A percentile compares a stretch with the other conserved stretches of the same genome.
phyloP scores from a whole-genome alignment of 2,797 vertebrate genomes.

The Lepilemur septentrionalis region DNA sequence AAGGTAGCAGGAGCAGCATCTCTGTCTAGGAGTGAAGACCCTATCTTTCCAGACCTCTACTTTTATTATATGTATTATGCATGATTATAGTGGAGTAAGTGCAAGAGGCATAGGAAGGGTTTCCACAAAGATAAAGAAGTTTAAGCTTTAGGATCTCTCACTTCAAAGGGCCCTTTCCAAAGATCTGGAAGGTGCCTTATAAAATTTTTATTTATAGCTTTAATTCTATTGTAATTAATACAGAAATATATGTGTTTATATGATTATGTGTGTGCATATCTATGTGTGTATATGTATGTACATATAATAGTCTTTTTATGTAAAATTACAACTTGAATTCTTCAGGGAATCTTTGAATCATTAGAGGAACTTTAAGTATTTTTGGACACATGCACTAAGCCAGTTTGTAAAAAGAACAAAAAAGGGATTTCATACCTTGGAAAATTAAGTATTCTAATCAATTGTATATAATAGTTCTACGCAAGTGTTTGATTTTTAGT shows the following conservation, averaged over 20 bases:
- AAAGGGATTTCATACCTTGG: background rate
- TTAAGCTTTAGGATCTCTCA: background rate
- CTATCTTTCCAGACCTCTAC: background rate
- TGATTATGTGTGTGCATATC: background rate
- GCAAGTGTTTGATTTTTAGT: conserved; percentile 6
- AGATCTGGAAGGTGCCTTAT: background rate
- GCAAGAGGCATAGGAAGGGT: background rate
- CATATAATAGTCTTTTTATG: background rate
- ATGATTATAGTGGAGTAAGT: background rate
- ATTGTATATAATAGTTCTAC: background rate
- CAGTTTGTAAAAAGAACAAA: background rate
- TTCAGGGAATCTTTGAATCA: background rate
- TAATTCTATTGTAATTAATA: background rate
- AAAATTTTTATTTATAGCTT: background rate
- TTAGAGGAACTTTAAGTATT: background rate
- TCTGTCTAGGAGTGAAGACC: background rate
- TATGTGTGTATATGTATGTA: background rate
- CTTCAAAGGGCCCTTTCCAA: background rate
- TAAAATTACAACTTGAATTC: background rate
- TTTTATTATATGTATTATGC: background rate
- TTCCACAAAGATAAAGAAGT: background rate
- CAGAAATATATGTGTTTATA: background rate
- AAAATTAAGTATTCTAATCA: conserved; percentile 21
- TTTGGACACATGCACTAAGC: background rate
- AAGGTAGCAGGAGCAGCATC: background rate